Evolutionary conservation across 2,888 invertebrate species (phyloP), one percentile per base, ranked within the genome.

Genomic region (Petrophora chlorosata): DNA sequence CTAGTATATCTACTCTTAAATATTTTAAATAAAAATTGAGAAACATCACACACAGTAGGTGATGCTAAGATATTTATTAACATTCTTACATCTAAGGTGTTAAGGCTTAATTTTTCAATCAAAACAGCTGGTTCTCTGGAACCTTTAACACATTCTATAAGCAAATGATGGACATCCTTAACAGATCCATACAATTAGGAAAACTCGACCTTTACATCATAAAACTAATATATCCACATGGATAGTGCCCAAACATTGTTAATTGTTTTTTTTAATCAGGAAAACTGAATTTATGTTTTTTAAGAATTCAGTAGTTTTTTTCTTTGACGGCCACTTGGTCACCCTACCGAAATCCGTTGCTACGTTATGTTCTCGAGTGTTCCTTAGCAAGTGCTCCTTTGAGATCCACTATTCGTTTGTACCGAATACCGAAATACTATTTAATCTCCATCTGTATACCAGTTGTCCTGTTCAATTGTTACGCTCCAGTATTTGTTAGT

Each of bases 401-500:
- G 85, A 83, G 82, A 74, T 69, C 62, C 56, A 58, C 59, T 56
- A 64, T 63, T 69, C 51, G 28, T 70, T 69, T 70, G 70, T 71
- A 60, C 61, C n/a, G n/a, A n/a, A 67, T 3, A 67, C 58, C 57
- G 65, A 70, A 74, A 76, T 77, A 79, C 82, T 78, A 76, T 79
- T 83, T 81, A 82, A 81, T 85, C 79, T 80, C 70, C 72, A 76
- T 70, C 73, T 72, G 67, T 68, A 73, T 67, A 72, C 38, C 59
- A 60, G 58, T 64, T 53, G 63, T 71, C 76, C 75, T 70, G 72
- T 56, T 54, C 62, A 56, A 69, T 73, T 73, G 79, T 79, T 73
- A 70, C 70, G 75, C 63, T 68, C 53, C 66, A 54, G 39, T 70
- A 71, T 76, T 61, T 70, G 73, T 72, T 79, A 67, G 59, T 32